phyloP scores from a whole-genome alignment of 2,113 vertebrate species.

The Eptatretus burgeri region DNA sequence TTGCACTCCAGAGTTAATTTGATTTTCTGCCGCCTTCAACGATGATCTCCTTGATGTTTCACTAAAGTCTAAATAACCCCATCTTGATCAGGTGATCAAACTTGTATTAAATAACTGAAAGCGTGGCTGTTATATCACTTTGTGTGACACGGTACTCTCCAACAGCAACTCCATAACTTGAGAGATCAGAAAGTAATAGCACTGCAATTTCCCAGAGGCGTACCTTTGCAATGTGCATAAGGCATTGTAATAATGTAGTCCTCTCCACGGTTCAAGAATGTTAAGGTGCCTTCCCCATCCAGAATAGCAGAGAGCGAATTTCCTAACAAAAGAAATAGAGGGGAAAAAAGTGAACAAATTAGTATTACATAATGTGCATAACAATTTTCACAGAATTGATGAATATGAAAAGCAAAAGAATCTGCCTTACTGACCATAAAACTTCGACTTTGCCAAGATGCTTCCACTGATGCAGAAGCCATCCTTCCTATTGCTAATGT shows the following conservation, averaged over 20 bases:
- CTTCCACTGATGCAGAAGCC: slow-evolving; percentile 93
- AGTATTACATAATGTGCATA: background rate
- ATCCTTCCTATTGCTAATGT: slow-evolving; percentile 90
- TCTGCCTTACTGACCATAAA: slow-evolving; percentile 36
- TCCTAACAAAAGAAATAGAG: slow-evolving; percentile 20
- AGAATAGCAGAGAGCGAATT: slow-evolving; percentile 86
- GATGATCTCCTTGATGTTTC: too few relatives aligned
- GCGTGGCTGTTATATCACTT: too few relatives aligned
- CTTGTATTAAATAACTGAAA: too few relatives aligned
- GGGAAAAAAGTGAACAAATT: background rate
- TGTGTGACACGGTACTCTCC: too few relatives aligned
- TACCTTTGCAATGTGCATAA: slow-evolving; percentile 97
- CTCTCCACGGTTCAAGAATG: slow-evolving; percentile 72
- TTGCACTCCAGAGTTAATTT: too few relatives aligned
- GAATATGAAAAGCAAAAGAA: slow-evolving; percentile 6
- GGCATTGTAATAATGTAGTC: slow-evolving; percentile 97
- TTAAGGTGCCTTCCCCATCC: slow-evolving; percentile 68
- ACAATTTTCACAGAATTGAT: background rate
- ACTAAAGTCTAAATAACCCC: too few relatives aligned
- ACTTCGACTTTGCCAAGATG: slow-evolving; percentile 94
- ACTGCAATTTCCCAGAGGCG: background rate
- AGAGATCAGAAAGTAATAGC: too few relatives aligned
- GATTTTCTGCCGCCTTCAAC: too few relatives aligned
- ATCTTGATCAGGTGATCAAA: too few relatives aligned
- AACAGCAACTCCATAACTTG: too few relatives aligned